Conservation (phyloP, 2,113 vertebrate species). For the Labeo rohita region DNA sequence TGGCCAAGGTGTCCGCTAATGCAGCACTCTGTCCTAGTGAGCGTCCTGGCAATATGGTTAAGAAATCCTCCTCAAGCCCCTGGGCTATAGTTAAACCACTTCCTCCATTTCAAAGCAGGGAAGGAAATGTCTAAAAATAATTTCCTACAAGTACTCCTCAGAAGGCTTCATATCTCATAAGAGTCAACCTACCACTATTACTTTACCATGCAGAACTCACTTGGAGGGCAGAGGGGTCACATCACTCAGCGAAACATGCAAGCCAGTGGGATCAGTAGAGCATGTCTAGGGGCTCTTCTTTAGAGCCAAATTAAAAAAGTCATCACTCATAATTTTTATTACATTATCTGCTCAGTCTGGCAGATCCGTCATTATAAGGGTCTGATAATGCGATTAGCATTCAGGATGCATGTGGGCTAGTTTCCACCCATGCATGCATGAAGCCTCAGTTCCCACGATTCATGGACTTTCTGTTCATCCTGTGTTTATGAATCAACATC, state of each 20-base stretch:
- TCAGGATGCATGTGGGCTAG: conserved; percentile 36
- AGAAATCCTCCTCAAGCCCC: conserved; percentile 2
- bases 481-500: conserved; percentile 17
- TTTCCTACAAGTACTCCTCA: conserved; percentile 51
- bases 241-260: conserved; percentile 44
- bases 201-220: conserved; percentile 22
- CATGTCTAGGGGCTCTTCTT: conserved; percentile 53
- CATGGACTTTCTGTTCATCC: not conserved
- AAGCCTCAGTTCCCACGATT: not conserved
- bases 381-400: conserved; percentile 49
- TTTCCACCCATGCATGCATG: not conserved
- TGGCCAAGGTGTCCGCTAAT: not conserved
- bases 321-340: conserved; percentile 59
- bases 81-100: conserved; percentile 7
- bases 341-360: conserved; percentile 46
- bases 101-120: conserved; percentile 47
- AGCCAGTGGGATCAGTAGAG: conserved; percentile 58
- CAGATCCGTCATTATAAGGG: conserved; percentile 43
- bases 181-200: conserved; percentile 45
- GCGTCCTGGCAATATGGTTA: not conserved
- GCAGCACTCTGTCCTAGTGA: not conserved
- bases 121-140: conserved; percentile 64
- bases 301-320: conserved; percentile 47
- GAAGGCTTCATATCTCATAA: conserved; percentile 62
- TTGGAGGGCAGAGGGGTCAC: conserved; percentile 54